Percentiles rank a stretch among this genome's conserved stretches.
These are phyloP conservation scores for Alcedo quadribrachys DNA, from an alignment of 2,797 vertebrate genomes.

Conservation along the genomic window DNA sequence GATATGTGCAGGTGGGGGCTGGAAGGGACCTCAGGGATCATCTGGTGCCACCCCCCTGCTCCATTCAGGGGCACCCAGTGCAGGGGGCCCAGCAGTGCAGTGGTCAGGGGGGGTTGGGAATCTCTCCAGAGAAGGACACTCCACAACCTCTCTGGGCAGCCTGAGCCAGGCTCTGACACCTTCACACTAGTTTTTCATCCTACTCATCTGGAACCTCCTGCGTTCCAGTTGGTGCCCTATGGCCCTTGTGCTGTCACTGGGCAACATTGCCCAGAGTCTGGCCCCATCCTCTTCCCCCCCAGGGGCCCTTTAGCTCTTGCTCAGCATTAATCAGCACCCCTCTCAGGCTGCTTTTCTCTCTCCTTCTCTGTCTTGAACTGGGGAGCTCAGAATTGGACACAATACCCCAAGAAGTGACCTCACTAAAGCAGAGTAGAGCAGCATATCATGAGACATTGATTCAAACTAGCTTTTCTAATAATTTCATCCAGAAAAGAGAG, in stretches of 20 bases:
- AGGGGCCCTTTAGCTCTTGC: background rate
- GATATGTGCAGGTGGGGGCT: background rate
- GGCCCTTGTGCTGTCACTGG: background rate
- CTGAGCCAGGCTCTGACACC: background rate
- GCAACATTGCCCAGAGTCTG: background rate
- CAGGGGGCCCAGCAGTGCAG: background rate
- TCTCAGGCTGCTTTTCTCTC: background rate
- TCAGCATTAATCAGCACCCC: background rate
- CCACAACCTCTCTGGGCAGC: background rate
- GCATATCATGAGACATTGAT: fast-evolving
- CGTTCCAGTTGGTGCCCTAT: background rate
- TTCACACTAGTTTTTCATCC: background rate
- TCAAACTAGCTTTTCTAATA: background rate
- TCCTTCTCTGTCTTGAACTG: background rate
- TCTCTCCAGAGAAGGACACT: background rate
- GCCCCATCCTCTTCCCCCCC: background rate
- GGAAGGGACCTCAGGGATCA: no score
- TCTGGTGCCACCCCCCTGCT: background rate
- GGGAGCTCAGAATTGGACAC: background rate
- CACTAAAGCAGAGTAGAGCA: background rate
- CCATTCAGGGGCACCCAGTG: background rate
- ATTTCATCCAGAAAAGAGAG: background rate
- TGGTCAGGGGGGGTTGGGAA: background rate
- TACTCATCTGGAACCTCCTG: background rate
- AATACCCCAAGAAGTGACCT: background rate